Conservation (phyloP, 1,140 invertebrate genomes). For the Drosophila malerkotliana region DNA sequence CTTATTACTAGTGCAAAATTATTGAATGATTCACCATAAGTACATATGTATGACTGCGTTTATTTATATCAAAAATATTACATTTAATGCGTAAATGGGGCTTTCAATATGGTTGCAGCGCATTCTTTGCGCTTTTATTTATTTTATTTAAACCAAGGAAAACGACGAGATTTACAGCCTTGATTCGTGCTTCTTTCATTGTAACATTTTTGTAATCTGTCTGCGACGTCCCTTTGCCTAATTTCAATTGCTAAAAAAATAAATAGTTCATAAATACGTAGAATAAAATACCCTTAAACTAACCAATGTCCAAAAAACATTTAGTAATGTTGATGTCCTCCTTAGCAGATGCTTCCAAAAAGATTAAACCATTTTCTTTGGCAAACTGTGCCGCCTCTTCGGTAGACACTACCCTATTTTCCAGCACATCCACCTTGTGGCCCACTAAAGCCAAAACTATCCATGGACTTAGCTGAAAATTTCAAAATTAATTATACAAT, state of each 20-base stretch:
- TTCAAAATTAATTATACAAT: neutral
- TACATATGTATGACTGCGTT: too few species aligned
- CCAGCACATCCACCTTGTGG: slow-evolving; percentile 31
- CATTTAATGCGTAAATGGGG: too few species aligned
- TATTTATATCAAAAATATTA: too few species aligned
- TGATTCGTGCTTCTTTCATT: too few species aligned
- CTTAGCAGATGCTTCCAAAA: slow-evolving; percentile 37
- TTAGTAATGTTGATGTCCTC: slow-evolving; percentile 19
- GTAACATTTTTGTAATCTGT: too few species aligned
- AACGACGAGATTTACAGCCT: too few species aligned
- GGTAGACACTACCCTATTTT: slow-evolving; percentile 4
- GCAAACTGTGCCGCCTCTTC: slow-evolving; percentile 37
- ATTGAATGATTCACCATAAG: too few species aligned
- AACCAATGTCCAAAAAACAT: slow-evolving; percentile 38
- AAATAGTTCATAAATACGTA: neutral
- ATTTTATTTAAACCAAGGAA: too few species aligned
- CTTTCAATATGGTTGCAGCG: too few species aligned
- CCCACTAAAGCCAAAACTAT: slow-evolving; percentile 38
- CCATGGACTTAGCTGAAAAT: neutral
- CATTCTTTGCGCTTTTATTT: too few species aligned
- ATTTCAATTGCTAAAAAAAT: slow-evolving; percentile 8
- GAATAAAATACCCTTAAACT: neutral
- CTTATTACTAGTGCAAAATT: too few species aligned
- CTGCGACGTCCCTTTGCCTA: too few species aligned
- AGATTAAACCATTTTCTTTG: slow-evolving; percentile 15